Evolutionary conservation across 2,113 vertebrate genomes (phyloP).

Genomic region (Scatophagus argus): DNA sequence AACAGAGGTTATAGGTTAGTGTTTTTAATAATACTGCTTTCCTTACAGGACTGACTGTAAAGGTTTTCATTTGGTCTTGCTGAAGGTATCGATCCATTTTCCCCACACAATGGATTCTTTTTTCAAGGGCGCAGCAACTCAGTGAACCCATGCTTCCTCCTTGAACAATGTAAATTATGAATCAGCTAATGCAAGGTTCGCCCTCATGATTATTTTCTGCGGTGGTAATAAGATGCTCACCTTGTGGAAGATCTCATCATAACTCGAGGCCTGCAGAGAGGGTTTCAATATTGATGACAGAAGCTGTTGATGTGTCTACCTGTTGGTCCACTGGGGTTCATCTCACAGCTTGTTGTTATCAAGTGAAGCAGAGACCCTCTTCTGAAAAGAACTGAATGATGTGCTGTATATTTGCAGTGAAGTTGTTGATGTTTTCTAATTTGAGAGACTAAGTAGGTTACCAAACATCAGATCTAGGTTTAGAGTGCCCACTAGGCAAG

Average conservation of each 20-base stretch:
- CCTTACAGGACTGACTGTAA: not conserved
- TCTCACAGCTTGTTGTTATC: slow-evolving; percentile 15
- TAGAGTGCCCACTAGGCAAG: not conserved
- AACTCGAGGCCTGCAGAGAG: slow-evolving; percentile 14
- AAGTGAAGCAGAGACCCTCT: not conserved
- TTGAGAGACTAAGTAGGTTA: not conserved
- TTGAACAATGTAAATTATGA: slow-evolving; percentile 39
- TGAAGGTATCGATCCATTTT: slow-evolving; percentile 30
- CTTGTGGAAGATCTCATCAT: slow-evolving; percentile 22
- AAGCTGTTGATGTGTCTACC: slow-evolving; percentile 33
- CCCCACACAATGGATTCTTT: not conserved
- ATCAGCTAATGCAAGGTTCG: slow-evolving; percentile 28
- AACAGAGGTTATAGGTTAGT: not conserved
- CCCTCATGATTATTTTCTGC: slow-evolving; percentile 36
- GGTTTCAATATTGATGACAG: slow-evolving; percentile 56
- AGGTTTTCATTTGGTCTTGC: not conserved
- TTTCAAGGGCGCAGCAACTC: slow-evolving; percentile 28
- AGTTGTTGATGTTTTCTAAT: not conserved
- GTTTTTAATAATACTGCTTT: not conserved
- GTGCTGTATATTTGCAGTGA: not conserved
- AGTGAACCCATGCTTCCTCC: slow-evolving; percentile 5
- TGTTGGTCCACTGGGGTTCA: slow-evolving; percentile 1
- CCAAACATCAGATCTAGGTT: not conserved
- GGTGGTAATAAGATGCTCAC: slow-evolving; percentile 43
- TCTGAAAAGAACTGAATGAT: not conserved